A percentile compares a stretch with the other conserved stretches of the same genome.
These are phyloP conservation scores for Loripinus fragilis DNA, from an alignment of 2,888 invertebrate genomes.

Conservation along the genomic window DNA sequence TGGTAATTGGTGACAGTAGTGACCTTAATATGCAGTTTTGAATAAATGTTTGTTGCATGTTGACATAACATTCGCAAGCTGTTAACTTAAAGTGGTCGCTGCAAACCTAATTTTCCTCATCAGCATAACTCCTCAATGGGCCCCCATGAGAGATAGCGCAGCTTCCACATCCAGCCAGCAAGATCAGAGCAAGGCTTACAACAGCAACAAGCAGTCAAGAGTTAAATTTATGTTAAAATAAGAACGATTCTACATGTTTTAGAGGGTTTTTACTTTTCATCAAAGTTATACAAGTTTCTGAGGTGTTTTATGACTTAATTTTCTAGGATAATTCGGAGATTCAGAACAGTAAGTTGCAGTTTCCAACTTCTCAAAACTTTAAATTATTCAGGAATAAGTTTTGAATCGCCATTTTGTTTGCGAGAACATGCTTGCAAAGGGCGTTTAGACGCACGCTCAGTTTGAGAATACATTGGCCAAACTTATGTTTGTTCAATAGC, in stretches of 20 bases:
- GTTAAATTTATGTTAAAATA: too few species aligned
- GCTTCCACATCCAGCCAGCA: constrained; percentile 7
- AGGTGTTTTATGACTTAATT: background rate
- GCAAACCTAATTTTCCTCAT: too few species aligned
- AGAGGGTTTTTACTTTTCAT: too few species aligned
- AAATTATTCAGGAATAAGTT: background rate
- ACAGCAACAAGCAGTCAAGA: background rate
- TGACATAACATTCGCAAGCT: too few species aligned
- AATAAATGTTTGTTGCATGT: too few species aligned
- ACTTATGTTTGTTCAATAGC: background rate
- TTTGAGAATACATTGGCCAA: background rate
- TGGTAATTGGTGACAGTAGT: too few species aligned
- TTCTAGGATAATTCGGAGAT: background rate
- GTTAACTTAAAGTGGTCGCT: too few species aligned
- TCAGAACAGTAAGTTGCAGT: background rate
- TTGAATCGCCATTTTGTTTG: background rate
- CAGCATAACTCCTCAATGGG: constrained; percentile 18
- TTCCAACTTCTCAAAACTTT: background rate
- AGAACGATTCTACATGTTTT: background rate
- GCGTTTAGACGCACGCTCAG: background rate
- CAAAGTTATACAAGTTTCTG: background rate
- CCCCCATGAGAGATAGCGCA: constrained; percentile 16
- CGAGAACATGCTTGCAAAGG: too few species aligned
- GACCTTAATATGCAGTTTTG: too few species aligned
- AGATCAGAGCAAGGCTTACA: background rate